Evolutionary conservation across 2,797 vertebrate species (phyloP), one percentile per base, ranked within the genome.

Genomic region (Capromys pilorides): DNA sequence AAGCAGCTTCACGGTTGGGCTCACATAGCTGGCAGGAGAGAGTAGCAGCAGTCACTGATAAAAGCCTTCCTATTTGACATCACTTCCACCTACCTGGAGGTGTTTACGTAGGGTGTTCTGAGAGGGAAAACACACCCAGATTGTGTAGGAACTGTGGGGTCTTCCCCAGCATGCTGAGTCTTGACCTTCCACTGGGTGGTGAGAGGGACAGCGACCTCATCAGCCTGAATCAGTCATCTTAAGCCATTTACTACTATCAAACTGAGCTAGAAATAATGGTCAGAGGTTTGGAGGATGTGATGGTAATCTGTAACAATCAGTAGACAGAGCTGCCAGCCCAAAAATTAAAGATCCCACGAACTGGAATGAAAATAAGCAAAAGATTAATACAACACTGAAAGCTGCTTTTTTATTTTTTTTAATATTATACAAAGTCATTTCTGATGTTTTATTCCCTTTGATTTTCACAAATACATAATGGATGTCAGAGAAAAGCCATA

Each of bases 121-220:
- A 57, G 66, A 82, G 41, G 51, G 39, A 62, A 11, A 39, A 69
- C 26, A 62, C 3, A 31, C 21, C 28, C 75, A 39, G 28, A 59
- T 80, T 95, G 86, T 36, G 16, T 66, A 73, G 59, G 12, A 90
- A 95, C 80, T 88, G 39, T 3, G 49, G 67, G 83, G 67, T 93
- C 14, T 67, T 93, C n/a, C 39, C 78, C 67, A 91, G 18, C 80
- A 77, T 8, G 5, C 31, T 82, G 24, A 91, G 45, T 77, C 36
- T 45, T 88, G 41, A 24, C 36, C 88, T 62, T 88, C 45, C 57
- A 49, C 31, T 62, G 14, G 64, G 41, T 41, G 6, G 9, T 69
- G 18, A 92, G 51, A 90, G 31, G 78, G n/a, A 85, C 41, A 33
- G 49, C 39, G 39, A 33, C 24, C 45, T 89, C 22, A 13, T 19